Evolutionary conservation across 2,113 vertebrate genomes (phyloP).

Genomic region (Ctenodactylus gundi): DNA sequence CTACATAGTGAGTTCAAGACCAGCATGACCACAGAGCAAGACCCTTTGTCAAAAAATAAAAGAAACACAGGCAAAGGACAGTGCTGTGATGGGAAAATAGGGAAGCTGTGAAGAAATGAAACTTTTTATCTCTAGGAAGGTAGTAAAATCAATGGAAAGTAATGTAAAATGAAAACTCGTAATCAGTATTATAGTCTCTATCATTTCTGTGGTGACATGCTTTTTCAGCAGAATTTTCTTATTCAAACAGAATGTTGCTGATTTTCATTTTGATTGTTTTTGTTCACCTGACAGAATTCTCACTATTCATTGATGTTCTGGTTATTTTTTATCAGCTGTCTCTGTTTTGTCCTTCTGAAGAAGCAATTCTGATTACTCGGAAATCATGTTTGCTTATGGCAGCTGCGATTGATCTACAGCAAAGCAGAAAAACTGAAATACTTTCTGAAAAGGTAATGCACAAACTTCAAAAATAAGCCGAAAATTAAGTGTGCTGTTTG

Average conservation of each 20-base stretch:
- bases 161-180: constrained; percentile 56
- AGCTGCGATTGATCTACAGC: constrained; percentile 88
- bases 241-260: constrained; percentile 62
- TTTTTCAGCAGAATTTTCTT: constrained; percentile 47
- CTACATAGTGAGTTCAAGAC: too few species aligned
- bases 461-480: constrained; percentile 21
- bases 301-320: constrained; percentile 64
- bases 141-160: constrained; percentile 43
- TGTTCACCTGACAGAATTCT: constrained; percentile 65
- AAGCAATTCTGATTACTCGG: constrained; percentile 89
- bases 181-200: constrained; percentile 27
- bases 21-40: too few species aligned
- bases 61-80: too few species aligned
- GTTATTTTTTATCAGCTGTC: constrained; percentile 88
- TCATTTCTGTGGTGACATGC: background rate
- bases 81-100: constrained; percentile 19
- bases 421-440: constrained; percentile 84
- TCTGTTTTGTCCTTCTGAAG: constrained; percentile 89
- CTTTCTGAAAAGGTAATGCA: constrained; percentile 85
- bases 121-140: constrained; percentile 47
- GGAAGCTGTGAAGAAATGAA: constrained; percentile 54
- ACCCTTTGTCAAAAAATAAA: too few species aligned
- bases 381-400: constrained; percentile 94
- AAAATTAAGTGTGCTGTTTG: constrained; percentile 24
- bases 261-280: constrained; percentile 69